These are phyloP conservation scores for Myathropa florea DNA, from an alignment of 2,888 invertebrate genomes.

Conservation along the genomic window DNA sequence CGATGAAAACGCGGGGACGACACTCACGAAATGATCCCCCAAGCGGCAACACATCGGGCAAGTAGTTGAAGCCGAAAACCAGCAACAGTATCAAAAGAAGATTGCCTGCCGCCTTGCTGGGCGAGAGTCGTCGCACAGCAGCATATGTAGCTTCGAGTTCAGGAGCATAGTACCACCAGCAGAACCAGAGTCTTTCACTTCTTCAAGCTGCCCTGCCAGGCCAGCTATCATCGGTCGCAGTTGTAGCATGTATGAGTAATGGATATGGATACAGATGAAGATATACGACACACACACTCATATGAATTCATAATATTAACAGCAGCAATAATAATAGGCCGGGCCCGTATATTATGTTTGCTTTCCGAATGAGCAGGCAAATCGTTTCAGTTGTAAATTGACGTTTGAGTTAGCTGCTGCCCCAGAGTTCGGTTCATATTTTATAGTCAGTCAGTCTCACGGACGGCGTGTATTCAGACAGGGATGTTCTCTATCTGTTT, in stretches of 20 bases:
- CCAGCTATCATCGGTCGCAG: conserved; percentile 9
- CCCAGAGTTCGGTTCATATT: conserved; percentile 70
- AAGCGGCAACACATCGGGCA: conserved; percentile 10
- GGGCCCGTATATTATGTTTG: conserved; percentile 72
- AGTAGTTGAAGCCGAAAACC: not conserved
- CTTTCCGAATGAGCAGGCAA: conserved; percentile 74
- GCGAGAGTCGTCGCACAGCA: not conserved
- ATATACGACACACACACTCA: conserved; percentile 43
- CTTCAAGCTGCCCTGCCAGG: not conserved
- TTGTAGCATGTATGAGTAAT: conserved; percentile 65
- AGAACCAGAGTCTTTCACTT: not conserved
- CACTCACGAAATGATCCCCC: conserved; percentile 27
- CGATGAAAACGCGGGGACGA: conserved; percentile 13
- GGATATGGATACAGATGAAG: conserved; percentile 53
- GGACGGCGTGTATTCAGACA: conserved; percentile 1
- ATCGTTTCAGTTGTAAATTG: conserved; percentile 75
- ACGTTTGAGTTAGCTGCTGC: conserved; percentile 73
- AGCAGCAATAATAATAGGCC: conserved; percentile 62
- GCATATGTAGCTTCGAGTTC: not conserved
- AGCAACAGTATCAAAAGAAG: conserved; percentile 3
- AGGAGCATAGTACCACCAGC: not conserved
- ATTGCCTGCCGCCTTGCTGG: conserved; percentile 22
- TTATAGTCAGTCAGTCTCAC: conserved; percentile 65
- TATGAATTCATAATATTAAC: conserved; percentile 70
- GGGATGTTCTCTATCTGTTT: not conserved